phyloP scores from a whole-genome alignment of 2,113 vertebrate genomes.

The Neotoma lepida region DNA sequence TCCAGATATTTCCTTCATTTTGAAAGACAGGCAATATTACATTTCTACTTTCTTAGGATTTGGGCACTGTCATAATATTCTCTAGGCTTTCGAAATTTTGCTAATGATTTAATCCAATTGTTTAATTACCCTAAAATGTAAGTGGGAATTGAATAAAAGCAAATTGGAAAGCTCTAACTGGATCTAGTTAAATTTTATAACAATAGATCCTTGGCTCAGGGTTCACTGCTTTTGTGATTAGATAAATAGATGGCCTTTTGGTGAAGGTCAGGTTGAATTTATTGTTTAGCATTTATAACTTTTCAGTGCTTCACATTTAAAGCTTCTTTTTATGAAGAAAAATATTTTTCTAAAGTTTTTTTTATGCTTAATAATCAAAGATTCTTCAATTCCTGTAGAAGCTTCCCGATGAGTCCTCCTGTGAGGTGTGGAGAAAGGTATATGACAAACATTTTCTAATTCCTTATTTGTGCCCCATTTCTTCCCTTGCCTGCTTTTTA shows the following conservation, averaged over 20 bases:
- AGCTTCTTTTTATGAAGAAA: conserved; percentile 23
- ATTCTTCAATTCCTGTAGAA: background rate
- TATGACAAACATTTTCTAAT: conserved; percentile 28
- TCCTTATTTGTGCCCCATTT: conserved; percentile 53
- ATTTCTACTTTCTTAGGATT: conserved; percentile 27
- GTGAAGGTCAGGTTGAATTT: conserved; percentile 55
- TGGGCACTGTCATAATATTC: conserved; percentile 26
- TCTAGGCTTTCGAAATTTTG: conserved; percentile 58
- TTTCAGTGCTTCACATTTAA: conserved; percentile 16
- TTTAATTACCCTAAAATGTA: conserved; percentile 51
- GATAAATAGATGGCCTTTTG: conserved; percentile 40
- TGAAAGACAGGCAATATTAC: conserved; percentile 37
- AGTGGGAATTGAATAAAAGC: conserved; percentile 41
- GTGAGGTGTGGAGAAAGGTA: background rate
- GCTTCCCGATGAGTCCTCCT: background rate
- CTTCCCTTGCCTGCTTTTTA: conserved; percentile 31
- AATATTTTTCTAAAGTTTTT: background rate
- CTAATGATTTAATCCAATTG: conserved; percentile 55
- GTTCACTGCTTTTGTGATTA: conserved; percentile 52
- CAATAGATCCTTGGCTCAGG: conserved; percentile 3
- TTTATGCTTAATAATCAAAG: conserved; percentile 44
- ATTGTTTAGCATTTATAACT: conserved; percentile 46
- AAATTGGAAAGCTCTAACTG: conserved; percentile 46
- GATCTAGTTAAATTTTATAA: conserved; percentile 37
- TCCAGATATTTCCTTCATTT: background rate